Percentiles rank a stretch among this genome's conserved stretches.
Conservation (phyloP, 2,888 invertebrate genomes). For the Dromius quadrimaculatus region DNA sequence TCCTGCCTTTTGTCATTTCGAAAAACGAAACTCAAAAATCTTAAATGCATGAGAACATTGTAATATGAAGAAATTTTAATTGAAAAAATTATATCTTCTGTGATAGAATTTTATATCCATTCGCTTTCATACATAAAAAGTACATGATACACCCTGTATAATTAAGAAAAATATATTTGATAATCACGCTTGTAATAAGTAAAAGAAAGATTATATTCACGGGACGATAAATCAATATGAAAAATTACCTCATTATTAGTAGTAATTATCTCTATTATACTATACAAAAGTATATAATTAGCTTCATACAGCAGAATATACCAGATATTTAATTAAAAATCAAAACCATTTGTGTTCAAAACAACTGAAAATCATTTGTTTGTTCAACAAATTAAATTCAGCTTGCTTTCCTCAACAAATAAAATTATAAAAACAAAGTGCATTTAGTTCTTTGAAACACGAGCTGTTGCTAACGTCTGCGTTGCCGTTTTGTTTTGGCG, state of each 20-base stretch:
- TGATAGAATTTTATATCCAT: no score
- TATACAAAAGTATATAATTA: not conserved
- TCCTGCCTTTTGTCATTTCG: no score
- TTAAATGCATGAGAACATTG: no score
- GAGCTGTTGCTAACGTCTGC: not conserved
- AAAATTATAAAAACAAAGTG: slow-evolving; percentile 13
- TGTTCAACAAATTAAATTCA: not conserved
- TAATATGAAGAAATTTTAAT: no score
- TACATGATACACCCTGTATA: no score
- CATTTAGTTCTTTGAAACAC: not conserved
- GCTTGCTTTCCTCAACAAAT: not conserved
- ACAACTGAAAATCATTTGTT: not conserved
- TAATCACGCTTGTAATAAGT: no score
- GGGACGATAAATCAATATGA: slow-evolving; percentile 8
- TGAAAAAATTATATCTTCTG: no score
- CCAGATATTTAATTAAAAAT: not conserved
- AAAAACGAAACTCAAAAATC: no score
- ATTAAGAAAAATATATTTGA: no score
- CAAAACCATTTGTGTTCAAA: not conserved
- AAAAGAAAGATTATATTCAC: no score
- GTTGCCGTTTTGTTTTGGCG: slow-evolving; percentile 5
- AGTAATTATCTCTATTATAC: slow-evolving; percentile 2
- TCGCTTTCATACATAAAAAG: no score
- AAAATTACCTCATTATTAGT: not conserved
- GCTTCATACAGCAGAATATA: not conserved